These are phyloP conservation scores for Gallinago jamesoni DNA, from an alignment of 2,113 vertebrate species.

Conservation along the genomic window DNA sequence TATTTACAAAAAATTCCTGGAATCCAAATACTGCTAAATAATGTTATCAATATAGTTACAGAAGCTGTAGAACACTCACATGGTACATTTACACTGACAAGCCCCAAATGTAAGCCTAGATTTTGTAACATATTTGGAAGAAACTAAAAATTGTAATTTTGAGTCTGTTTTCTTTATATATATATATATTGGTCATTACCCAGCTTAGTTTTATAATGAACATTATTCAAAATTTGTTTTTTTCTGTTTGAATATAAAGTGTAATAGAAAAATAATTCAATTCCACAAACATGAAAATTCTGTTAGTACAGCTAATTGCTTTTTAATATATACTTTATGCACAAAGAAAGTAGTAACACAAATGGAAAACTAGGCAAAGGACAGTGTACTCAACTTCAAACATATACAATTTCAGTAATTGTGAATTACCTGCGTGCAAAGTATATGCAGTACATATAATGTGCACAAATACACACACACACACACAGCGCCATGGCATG, in stretches of 20 bases:
- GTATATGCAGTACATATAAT: neutral
- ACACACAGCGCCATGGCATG: neutral
- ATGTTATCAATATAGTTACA: neutral
- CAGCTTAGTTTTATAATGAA: neutral
- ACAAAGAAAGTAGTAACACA: conserved; percentile 3
- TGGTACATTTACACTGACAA: neutral
- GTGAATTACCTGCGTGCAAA: neutral
- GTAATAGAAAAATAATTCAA: neutral
- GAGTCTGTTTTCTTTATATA: neutral
- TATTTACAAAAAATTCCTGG: neutral
- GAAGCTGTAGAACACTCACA: neutral
- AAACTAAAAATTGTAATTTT: neutral
- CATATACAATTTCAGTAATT: neutral
- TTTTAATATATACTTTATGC: neutral
- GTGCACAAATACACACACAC: neutral
- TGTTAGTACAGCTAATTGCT: neutral
- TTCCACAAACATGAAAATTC: neutral
- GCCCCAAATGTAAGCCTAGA: neutral
- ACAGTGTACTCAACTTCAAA: neutral
- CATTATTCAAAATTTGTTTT: neutral
- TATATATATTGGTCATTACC: neutral
- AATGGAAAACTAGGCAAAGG: neutral
- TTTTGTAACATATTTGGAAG: neutral
- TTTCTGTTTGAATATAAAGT: neutral
- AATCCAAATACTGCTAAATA: neutral